Conservation (phyloP, 2,888 invertebrate genomes). For the Gastracanthus pulcherrimus region DNA sequence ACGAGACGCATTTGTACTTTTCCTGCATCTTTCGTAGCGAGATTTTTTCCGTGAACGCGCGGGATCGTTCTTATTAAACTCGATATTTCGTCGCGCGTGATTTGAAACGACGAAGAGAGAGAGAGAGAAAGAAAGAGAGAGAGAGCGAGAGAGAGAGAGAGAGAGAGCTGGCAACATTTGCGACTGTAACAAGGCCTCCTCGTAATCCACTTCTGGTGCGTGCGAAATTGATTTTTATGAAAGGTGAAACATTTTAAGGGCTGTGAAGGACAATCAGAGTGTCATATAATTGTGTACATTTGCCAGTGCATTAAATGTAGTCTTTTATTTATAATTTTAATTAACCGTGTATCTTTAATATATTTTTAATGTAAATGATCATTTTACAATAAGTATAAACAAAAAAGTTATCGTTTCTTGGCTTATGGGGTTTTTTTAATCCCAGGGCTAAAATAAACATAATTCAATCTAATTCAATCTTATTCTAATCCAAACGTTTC, state of each 20-base stretch:
- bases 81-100: slow-evolving; percentile 44
- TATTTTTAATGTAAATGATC: background rate
- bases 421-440: no score
- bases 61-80: slow-evolving; percentile 43
- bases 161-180: background rate
- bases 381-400: no score
- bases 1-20: slow-evolving; percentile 41
- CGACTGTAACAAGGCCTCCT: slow-evolving; percentile 1
- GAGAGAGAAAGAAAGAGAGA: background rate
- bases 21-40: background rate
- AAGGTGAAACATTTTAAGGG: background rate
- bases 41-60: no score
- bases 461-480: no score
- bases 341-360: no score
- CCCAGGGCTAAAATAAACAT: no score
- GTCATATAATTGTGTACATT: no score
- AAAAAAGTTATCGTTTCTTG: no score
- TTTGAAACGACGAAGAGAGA: background rate
- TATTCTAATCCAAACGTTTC: no score
- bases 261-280: background rate
- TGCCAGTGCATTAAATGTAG: no score
- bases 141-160: background rate
- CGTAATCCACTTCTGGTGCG: slow-evolving; percentile 18
- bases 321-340: no score
- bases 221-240: slow-evolving; percentile 27